These are phyloP conservation scores for Caretta caretta DNA, from an alignment of 2,113 vertebrate genomes.

Conservation along the genomic window DNA sequence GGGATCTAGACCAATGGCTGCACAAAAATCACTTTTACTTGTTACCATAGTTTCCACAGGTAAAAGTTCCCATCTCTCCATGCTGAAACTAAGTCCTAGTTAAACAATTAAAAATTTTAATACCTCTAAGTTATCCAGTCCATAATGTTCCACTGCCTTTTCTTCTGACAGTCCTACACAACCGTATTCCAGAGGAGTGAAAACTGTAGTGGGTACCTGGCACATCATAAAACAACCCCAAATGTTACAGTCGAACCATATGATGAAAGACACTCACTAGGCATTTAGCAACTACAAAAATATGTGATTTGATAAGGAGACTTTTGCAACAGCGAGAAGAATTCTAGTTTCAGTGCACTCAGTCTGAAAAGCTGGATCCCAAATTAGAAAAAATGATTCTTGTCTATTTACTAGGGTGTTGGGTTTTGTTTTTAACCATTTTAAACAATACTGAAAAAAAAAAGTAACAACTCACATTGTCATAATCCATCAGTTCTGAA, in stretches of 20 bases:
- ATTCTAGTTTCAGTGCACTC: not conserved
- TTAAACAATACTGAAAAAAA: not conserved
- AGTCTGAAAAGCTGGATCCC: not conserved
- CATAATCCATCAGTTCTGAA: conserved; percentile 90
- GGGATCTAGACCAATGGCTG: not conserved
- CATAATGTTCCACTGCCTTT: conserved; percentile 80
- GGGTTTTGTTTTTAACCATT: not conserved
- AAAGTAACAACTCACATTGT: conserved; percentile 84
- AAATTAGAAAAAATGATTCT: not conserved
- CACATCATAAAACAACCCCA: not conserved
- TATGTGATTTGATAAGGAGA: not conserved
- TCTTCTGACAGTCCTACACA: conserved; percentile 95
- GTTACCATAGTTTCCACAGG: not conserved
- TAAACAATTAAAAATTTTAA: not conserved
- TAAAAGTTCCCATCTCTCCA: not conserved
- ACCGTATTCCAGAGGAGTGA: conserved; percentile 94
- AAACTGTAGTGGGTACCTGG: conserved; percentile 94
- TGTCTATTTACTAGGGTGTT: not conserved
- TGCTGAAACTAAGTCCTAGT: not conserved
- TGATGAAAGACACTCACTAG: not conserved
- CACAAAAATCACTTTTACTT: not conserved
- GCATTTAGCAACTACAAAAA: not conserved
- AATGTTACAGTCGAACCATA: not conserved
- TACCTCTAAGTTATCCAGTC: conserved; percentile 90
- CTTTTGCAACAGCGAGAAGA: not conserved